phyloP scores from a whole-genome alignment of 1,140 invertebrate species.

The Drosophila eugracilis region DNA sequence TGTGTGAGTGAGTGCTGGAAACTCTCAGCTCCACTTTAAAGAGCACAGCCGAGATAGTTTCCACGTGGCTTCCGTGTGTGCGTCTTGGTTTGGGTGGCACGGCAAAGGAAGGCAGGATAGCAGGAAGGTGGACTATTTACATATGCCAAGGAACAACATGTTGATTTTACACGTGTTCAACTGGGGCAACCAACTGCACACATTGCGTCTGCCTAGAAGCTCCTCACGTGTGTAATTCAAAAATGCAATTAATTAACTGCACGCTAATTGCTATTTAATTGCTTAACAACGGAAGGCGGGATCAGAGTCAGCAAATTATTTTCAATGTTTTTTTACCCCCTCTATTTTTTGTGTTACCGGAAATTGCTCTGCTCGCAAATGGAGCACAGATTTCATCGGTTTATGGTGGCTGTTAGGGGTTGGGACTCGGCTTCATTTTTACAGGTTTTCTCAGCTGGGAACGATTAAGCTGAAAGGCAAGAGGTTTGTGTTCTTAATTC shows the following conservation, averaged over 20 bases:
- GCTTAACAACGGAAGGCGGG: conserved; percentile 30
- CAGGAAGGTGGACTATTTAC: conserved; percentile 35
- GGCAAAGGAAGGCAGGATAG: too few relatives aligned
- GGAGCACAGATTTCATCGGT: conserved; percentile 37
- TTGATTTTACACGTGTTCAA: conserved; percentile 76
- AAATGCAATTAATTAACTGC: conserved; percentile 77
- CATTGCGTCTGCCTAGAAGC: conserved; percentile 3
- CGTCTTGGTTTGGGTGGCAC: conserved; percentile 12
- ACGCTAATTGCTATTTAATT: conserved; percentile 78
- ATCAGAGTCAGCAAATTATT: conserved; percentile 11
- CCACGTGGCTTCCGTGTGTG: neutral
- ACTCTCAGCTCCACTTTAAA: conserved; percentile 43
- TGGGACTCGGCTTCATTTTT: conserved; percentile 4
- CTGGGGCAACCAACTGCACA: conserved; percentile 31
- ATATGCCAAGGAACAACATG: conserved; percentile 66
- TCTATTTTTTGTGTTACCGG: conserved; percentile 24
- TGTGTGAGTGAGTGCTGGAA: conserved; percentile 17
- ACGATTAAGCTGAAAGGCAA: neutral
- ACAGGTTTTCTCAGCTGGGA: conserved; percentile 7
- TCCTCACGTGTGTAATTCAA: conserved; percentile 34
- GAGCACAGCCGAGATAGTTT: conserved; percentile 30
- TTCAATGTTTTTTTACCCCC: neutral
- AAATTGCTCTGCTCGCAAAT: conserved; percentile 49
- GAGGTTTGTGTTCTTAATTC: too few relatives aligned
- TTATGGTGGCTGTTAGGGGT: conserved; percentile 3